Base-by-base conservation (phyloP, 2,797 vertebrate genomes). In the Hypotaenidia okinawae region DNA sequence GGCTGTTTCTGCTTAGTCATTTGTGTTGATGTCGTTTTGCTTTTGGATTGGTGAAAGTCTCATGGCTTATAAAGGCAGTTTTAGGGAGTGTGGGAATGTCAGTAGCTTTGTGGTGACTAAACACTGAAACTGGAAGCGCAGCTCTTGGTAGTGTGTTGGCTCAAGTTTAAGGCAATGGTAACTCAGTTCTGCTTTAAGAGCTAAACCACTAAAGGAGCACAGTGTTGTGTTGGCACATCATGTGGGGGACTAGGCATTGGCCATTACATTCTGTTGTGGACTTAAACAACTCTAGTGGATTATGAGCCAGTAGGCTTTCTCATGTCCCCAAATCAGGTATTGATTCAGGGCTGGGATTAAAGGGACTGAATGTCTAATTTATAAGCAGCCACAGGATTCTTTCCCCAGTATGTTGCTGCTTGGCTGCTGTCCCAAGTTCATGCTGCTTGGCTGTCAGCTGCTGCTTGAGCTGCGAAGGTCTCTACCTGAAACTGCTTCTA, bases 1-100 rank as follows among this genome's bases (percentile, higher is more conserved):
- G 89, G 80, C 83, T 96, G 11, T 17, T 96, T 93, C 85, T 97
- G 97, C 97, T 97, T 97, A 97, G 97, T 97, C 96, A 97, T 52
- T 94, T 96, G 47, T 86, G 96, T 93, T 87, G 79, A 49, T 3
- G 18, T 89, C 59, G 64, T n/a, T 94, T 87, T 88, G 86, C 83
- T 79, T 84, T 77, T 75, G 88, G 84, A 83, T 91, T 96, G 92
- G 86, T 93, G 51, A 90, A 94, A 86, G 67, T 51, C 83, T 85
- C 63, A 85, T 89, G 80, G 81, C 27, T 80, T 75, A 16, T 62
- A 87, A 80, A 91, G 67, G 58, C 70, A 74, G 47, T 81, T 92
- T 68, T 86, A 91, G 85, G 55, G 78, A 92, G 69, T 89, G 92
- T 89, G 94, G 92, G 88, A 94, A 93, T 39, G 39, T 47, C 82